A percentile compares a stretch with the other conserved stretches of the same genome.
Conservation (phyloP, 1,140 invertebrate species). For the Andricus grossulariae region DNA sequence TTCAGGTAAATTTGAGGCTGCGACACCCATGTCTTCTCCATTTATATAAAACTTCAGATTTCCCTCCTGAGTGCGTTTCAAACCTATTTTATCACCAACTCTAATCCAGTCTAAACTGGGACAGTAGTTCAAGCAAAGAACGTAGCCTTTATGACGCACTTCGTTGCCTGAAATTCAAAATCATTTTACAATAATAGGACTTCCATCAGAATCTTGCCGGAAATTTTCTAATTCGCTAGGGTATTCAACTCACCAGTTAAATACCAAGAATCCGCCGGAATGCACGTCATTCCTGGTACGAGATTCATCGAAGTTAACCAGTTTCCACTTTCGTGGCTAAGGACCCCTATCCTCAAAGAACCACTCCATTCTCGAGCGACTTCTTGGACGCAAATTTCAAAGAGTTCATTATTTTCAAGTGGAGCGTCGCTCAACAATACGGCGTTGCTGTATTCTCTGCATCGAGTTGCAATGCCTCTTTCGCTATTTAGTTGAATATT, state of each 20-base stretch:
- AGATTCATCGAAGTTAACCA: conserved; percentile 81
- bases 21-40: conserved; percentile 90
- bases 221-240: no score
- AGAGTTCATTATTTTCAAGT: conserved; percentile 84
- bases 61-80: conserved; percentile 80
- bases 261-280: conserved; percentile 81
- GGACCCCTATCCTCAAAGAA: conserved; percentile 84
- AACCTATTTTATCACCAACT: conserved; percentile 83
- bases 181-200: conserved; percentile 28
- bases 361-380: conserved; percentile 83
- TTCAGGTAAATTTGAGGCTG: conserved; percentile 85
- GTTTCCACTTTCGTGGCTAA: conserved; percentile 66
- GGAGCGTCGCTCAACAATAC: conserved; percentile 85
- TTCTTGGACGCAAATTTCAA: conserved; percentile 82
- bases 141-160: conserved; percentile 79
- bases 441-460: conserved; percentile 81
- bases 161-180: conserved; percentile 77
- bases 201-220: conserved; percentile 19
- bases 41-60: conserved; percentile 83
- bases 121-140: conserved; percentile 80
- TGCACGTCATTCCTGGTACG: conserved; percentile 77
- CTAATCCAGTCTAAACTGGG: conserved; percentile 88
- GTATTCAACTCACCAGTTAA: conserved; percentile 77
- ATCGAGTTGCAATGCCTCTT: conserved; percentile 80
- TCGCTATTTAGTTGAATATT: conserved; percentile 84